Evolutionary conservation across 2,888 invertebrate species (phyloP).

Genomic region (Drosophila birchii): DNA sequence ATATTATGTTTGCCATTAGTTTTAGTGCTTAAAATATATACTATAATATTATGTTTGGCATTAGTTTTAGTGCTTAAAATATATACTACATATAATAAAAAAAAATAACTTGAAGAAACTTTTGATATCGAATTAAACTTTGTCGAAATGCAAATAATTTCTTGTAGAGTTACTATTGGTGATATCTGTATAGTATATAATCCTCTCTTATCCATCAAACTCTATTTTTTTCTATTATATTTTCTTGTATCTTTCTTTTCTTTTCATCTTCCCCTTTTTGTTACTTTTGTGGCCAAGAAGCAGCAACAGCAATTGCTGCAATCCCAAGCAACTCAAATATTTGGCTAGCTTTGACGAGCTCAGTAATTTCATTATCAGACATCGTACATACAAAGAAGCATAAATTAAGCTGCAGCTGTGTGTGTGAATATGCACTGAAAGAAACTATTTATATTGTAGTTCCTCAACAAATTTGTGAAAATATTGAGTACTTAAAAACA

Average conservation of each 20-base stretch:
- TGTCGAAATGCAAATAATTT: not conserved
- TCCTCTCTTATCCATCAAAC: not conserved
- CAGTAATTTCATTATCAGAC: slow-evolving; percentile 59
- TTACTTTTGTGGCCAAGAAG: not conserved
- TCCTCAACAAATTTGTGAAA: too few species aligned
- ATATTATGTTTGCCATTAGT: not conserved
- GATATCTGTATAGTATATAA: not conserved
- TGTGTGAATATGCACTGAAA: not conserved
- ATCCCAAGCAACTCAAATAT: slow-evolving; percentile 53
- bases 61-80: not conserved
- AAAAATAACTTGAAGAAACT: not conserved
- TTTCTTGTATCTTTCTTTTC: not conserved
- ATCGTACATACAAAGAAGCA: slow-evolving; percentile 22
- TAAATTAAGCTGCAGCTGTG: slow-evolving; percentile 11
- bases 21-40: too few species aligned
- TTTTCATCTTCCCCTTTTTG: not conserved
- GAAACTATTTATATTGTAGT: not conserved
- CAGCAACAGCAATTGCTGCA: slow-evolving; percentile 38
- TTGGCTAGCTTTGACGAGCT: slow-evolving; percentile 52
- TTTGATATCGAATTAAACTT: not conserved
- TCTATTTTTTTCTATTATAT: too few species aligned
- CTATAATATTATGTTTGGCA: not conserved
- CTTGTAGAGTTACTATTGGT: not conserved
- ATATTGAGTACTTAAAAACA: too few species aligned
- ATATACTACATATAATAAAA: not conserved